phyloP scores from a whole-genome alignment of 2,113 vertebrate genomes.

The Turnix velox region DNA sequence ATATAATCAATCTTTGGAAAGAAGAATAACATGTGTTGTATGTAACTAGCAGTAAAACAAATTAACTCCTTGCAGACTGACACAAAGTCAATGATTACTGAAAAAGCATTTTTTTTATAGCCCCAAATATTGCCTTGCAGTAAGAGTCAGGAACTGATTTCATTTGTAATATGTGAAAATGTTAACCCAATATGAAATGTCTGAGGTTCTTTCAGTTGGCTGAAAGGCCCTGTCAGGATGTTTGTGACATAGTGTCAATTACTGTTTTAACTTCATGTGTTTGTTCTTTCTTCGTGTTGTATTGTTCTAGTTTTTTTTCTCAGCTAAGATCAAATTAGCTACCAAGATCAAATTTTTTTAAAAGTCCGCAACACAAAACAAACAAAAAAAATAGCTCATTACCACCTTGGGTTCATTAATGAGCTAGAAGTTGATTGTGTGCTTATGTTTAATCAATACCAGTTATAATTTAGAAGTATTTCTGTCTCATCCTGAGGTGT shows the following conservation, averaged over 20 bases:
- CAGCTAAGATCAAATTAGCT: not conserved
- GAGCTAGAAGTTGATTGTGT: not conserved
- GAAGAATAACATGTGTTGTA: not conserved
- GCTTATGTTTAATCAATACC: conserved; percentile 13
- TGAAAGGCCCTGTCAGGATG: not conserved
- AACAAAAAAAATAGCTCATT: not conserved
- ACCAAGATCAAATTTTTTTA: not conserved
- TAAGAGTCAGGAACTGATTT: not conserved
- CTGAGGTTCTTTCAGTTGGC: not conserved
- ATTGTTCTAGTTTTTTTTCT: not conserved
- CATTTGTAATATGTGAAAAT: not conserved
- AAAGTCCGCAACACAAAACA: too few species aligned
- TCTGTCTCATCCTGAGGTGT: not conserved
- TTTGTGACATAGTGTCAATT: not conserved
- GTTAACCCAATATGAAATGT: not conserved
- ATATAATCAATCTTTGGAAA: conserved; percentile 2
- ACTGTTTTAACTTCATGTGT: not conserved
- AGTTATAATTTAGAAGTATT: not conserved
- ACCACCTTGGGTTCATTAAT: not conserved
- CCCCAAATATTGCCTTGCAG: not conserved
- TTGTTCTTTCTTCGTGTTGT: not conserved
- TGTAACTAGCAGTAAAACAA: not conserved
- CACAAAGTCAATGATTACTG: not conserved
- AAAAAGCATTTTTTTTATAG: not conserved
- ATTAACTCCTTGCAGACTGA: conserved; percentile 1